Percentiles rank a stretch among this genome's conserved stretches.
Conservation (phyloP, 2,888 invertebrate genomes). For the Polyploca ridens region DNA sequence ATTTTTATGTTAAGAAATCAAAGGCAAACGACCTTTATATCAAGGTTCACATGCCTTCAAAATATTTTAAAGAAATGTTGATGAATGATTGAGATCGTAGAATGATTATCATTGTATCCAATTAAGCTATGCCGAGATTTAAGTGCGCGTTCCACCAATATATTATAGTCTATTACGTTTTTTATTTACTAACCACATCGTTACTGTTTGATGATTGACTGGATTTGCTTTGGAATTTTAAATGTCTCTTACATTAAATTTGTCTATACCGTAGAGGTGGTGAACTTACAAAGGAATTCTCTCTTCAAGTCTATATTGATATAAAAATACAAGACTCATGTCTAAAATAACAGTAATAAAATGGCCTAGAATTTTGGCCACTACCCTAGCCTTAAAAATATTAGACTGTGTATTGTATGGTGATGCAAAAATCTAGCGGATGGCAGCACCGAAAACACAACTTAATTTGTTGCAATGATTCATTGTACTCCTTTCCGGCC, state of each 20-base stretch:
- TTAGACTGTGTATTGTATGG: not conserved
- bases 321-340: no score
- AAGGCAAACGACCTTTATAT: slow-evolving; percentile 46
- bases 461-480: slow-evolving; percentile 11
- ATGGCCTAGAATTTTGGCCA: not conserved
- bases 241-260: not conserved
- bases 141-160: slow-evolving; percentile 5
- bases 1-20: slow-evolving; percentile 48
- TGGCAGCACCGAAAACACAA: slow-evolving; percentile 9
- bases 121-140: slow-evolving; percentile 6
- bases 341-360: not conserved
- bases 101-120: slow-evolving; percentile 11
- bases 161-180: slow-evolving; percentile 7
- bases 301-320: no score
- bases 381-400: not conserved
- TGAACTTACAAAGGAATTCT: not conserved
- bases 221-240: slow-evolving; percentile 8
- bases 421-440: slow-evolving; percentile 8
- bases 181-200: slow-evolving; percentile 8
- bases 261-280: not conserved
- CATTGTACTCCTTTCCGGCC: slow-evolving; percentile 21
- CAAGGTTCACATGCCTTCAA: slow-evolving; percentile 24
- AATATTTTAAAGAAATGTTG: slow-evolving; percentile 19
- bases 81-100: slow-evolving; percentile 12
- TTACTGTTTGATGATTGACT: slow-evolving; percentile 3